These are phyloP conservation scores for Elysia chlorotica DNA, from an alignment of 1,140 invertebrate genomes.

Conservation along the genomic window DNA sequence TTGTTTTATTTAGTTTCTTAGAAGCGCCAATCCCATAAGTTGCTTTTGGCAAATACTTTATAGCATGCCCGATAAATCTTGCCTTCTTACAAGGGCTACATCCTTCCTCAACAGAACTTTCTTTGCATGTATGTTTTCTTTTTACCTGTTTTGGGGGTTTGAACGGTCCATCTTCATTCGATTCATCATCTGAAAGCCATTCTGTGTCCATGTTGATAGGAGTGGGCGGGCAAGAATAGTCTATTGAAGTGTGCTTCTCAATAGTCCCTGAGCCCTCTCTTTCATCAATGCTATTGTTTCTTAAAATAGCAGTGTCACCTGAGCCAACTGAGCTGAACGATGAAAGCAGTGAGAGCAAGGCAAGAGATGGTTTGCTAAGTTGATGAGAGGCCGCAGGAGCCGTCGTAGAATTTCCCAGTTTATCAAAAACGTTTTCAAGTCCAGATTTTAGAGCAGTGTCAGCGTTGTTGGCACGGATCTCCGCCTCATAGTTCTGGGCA, in stretches of 20 bases:
- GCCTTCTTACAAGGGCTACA: no score
- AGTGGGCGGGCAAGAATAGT: no score
- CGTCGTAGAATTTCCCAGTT: neutral
- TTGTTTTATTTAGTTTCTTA: neutral
- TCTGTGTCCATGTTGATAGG: no score
- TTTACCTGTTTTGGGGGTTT: no score
- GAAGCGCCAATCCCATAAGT: neutral
- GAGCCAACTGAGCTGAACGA: neutral
- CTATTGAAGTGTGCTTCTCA: neutral
- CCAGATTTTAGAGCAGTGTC: neutral
- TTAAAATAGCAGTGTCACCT: neutral
- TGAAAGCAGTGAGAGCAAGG: neutral
- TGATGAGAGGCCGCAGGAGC: neutral
- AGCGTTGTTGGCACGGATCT: neutral
- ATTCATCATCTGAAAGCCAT: no score
- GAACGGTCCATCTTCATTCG: no score
- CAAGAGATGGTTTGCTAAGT: neutral
- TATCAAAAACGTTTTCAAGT: neutral
- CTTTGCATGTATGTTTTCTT: no score
- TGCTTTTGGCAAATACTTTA: no score
- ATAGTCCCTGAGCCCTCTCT: neutral
- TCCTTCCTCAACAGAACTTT: no score
- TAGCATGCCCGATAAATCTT: no score
- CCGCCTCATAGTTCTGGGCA: constrained; percentile 1
- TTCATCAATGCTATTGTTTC: neutral